A percentile compares a stretch with the other conserved stretches of the same genome.
These are phyloP conservation scores for Drosophila acutilabella DNA, from an alignment of 2,888 invertebrate genomes.

Conservation along the genomic window DNA sequence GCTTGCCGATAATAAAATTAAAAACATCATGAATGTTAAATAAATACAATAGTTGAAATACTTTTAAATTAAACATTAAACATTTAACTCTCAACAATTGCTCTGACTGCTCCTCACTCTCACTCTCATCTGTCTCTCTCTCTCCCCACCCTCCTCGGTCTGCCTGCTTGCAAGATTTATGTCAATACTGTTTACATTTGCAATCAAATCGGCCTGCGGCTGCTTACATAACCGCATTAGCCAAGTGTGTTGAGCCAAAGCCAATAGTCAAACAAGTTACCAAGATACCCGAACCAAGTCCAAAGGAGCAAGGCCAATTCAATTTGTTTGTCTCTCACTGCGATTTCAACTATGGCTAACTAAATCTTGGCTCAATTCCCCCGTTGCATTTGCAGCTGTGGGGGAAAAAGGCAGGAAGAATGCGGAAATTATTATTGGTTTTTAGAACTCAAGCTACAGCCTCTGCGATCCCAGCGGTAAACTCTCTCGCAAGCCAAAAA, in stretches of 20 bases:
- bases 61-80: constrained; percentile 28
- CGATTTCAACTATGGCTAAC: constrained; percentile 38
- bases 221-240: constrained; percentile 73
- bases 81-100: constrained; percentile 13
- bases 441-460: constrained; percentile 56
- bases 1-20: constrained; percentile 64
- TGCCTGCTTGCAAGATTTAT: neutral
- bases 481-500: constrained; percentile 57
- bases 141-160: neutral
- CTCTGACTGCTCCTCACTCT: neutral
- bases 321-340: constrained; percentile 75
- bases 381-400: constrained; percentile 63
- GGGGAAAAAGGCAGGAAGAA: constrained; percentile 17
- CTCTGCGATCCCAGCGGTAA: constrained; percentile 72
- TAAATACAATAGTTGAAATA: constrained; percentile 38
- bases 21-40: constrained; percentile 48
- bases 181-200: constrained; percentile 70
- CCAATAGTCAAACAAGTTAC: constrained; percentile 47
- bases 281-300: constrained; percentile 24
- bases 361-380: constrained; percentile 69
- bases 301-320: constrained; percentile 66
- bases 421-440: constrained; percentile 78
- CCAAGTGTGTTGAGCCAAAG: constrained; percentile 39
- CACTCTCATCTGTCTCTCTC: neutral
- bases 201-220: constrained; percentile 60